Base-by-base conservation (phyloP, 2,888 invertebrate genomes). In the Spodoptera picta region DNA sequence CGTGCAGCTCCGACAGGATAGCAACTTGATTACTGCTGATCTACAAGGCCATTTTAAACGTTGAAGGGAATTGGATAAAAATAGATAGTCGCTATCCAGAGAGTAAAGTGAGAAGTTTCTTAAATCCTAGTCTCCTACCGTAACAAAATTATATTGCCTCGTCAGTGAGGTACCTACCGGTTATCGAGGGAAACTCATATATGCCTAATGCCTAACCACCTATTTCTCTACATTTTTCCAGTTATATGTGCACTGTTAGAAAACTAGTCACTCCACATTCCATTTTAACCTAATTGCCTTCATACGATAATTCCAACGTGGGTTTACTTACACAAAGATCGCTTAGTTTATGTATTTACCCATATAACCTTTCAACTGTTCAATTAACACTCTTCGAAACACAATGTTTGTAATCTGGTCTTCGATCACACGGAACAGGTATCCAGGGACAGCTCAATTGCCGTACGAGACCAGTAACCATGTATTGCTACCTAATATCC, bases 1-100 rank as follows among this genome's bases (percentile, higher is more conserved):
- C 89, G 87, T 87, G 88, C 87, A 86, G 72, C 75, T 82, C 78
- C 72, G 74, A 76, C 75, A 78, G 68, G 51, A 66, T 27, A 54
- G 74, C 65, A 59, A 75, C 75, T 80, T 69, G 73, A 71, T 69
- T 68, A 61, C 61, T 60, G 63, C 48, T 69, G 68, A 75, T 73
- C 54, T 69, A 75, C 59, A 75, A 60, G 54, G 60, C 60, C 51
- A 68, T 48, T 64, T 51, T 61, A 46, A 61, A 45, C 27, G 48
- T 31, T 57, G n/a, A 5, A 50, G 47, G 44, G 31, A 31, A 59
- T 36, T 41, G n/a, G 45, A 12, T 23, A 19, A 9, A 50, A 43
- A 12, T 24, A 43, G 12, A 7, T 9, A 2, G 36, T 36, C 7
- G 9, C 36, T 7, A 36, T 5, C 36, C 36, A 36, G 36, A 36